Evolutionary conservation across 2,797 vertebrate genomes (phyloP), one percentile per base, ranked within the genome.

Genomic region (Remorina albescens): DNA sequence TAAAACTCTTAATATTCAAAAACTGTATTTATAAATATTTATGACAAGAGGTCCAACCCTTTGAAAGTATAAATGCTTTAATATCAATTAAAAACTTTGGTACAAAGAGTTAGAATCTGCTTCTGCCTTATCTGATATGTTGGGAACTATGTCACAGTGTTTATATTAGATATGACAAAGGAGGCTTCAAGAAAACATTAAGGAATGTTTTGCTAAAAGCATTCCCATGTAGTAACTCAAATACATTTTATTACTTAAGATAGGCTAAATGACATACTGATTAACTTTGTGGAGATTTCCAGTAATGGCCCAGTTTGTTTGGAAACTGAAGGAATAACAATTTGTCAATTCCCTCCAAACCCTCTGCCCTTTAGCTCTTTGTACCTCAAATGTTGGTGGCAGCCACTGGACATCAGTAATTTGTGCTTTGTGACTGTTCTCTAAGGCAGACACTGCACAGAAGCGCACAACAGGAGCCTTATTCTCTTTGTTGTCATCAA

Each of bases 401-500:
- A 99, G 93, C 97, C 98, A 99, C 1, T 97, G 95, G 71, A 98
- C 83, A 66, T 98, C 97, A 42, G 96, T 96, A 83, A 96, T 85
- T 21, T 93, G 21, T 36, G 92, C 94, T 90, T 91, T 95, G 82
- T 98, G 96, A 53, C 95, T 93, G 19, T 74, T 85, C 65, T 96
- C 92, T 64, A 92, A 85, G 11, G 94, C 92, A 56, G 97, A 98
- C 46, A 95, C 86, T 1, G 94, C 95, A 62, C 95, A 95, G 89
- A 89, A 92, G 63, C 84, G 92, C 83, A 96, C 92, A 19, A 93
- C 75, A 25, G 90, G 89, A 54, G 81, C 76, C 62, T 92, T 92
- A 6, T 46, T 84, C 44, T 80, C 80, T 60, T 77, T 85, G 53
- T 69, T 85, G 51, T 90, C 91, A 25, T 92, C 89, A n/a, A 95